Percentiles rank a stretch among this genome's conserved stretches.
phyloP scores from a whole-genome alignment of 1,140 invertebrate genomes.

The Papilio polyxenes region DNA sequence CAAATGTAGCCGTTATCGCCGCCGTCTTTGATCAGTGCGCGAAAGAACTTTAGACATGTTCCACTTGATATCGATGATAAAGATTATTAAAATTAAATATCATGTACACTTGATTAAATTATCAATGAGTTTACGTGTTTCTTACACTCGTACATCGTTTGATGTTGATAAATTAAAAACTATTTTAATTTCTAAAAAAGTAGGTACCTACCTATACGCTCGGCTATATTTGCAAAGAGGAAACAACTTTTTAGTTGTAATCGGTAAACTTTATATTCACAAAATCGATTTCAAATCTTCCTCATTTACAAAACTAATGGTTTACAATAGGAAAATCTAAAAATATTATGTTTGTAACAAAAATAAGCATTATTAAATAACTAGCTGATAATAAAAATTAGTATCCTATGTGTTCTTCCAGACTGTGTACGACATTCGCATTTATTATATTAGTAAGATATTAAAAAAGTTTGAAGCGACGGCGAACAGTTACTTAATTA shows the following conservation, averaged over 20 bases:
- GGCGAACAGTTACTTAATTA: conserved; percentile 4
- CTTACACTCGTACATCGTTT: neutral
- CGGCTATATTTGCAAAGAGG: neutral
- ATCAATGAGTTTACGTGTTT: conserved; percentile 14
- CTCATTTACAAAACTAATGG: no score
- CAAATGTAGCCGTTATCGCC: conserved; percentile 15
- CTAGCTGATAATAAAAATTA: no score
- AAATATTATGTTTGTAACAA: no score
- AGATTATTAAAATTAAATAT: conserved; percentile 24
- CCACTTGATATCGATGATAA: conserved; percentile 29
- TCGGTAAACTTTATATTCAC: no score
- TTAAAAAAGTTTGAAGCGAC: neutral
- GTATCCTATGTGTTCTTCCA: no score
- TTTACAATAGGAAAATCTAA: no score
- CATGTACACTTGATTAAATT: conserved; percentile 24
- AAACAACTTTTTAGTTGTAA: neutral
- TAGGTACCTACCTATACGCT: neutral
- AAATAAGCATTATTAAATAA: no score
- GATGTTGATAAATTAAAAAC: conserved; percentile 9
- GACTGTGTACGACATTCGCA: no score
- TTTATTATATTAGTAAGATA: neutral
- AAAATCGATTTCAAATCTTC: no score
- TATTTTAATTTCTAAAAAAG: neutral
- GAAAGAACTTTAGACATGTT: conserved; percentile 18
- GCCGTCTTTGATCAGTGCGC: conserved; percentile 20